phyloP scores from a whole-genome alignment of 1,140 invertebrate species.

The Penaeus indicus region DNA sequence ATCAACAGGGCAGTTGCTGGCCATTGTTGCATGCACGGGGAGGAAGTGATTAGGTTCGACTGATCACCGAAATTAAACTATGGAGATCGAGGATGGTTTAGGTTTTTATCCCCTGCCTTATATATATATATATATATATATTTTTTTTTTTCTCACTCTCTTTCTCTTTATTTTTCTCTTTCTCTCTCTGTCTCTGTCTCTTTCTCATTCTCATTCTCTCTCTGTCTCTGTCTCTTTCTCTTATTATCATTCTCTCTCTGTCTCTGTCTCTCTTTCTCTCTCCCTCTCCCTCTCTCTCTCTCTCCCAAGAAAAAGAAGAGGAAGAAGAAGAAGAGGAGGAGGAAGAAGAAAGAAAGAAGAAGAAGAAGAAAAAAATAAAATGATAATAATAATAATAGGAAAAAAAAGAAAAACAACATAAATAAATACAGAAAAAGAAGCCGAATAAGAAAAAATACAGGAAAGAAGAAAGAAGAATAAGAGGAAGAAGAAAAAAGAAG shows the following conservation, averaged over 20 bases:
- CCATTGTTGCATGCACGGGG: not conserved
- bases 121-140: no score
- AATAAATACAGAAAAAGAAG: no score
- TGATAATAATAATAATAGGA: no score
- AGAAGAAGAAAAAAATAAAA: no score
- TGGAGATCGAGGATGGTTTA: not conserved
- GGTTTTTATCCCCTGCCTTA: not conserved
- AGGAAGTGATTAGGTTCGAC: not conserved
- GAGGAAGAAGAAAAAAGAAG: no score
- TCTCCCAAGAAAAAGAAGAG: not conserved
- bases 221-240: not conserved
- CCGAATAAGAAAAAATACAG: no score
- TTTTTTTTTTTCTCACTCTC: not conserved
- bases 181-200: not conserved
- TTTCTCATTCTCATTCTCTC: not conserved
- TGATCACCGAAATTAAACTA: not conserved
- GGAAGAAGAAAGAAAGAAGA: no score
- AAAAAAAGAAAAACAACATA: no score
- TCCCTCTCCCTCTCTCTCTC: not conserved
- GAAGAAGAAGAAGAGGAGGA: no score
- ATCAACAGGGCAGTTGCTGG: conserved; percentile 39
- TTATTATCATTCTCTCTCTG: not conserved
- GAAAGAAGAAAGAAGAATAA: no score
- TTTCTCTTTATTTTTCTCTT: not conserved
- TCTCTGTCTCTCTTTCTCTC: not conserved